Conservation (phyloP, 2,888 invertebrate species). For the Lathronympha strigana region DNA sequence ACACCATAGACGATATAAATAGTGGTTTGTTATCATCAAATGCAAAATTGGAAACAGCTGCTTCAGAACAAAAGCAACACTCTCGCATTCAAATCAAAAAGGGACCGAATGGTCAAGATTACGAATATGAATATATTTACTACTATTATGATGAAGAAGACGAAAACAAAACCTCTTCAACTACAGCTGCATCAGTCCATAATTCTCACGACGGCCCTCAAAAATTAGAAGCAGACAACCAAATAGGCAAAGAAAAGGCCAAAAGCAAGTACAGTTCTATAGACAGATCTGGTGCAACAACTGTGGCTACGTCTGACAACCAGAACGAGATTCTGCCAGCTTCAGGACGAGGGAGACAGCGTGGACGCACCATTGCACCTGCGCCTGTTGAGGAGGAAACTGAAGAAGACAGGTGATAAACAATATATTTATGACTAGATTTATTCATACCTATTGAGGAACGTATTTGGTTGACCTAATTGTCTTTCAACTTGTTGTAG, state of each 20-base stretch:
- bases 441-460: neutral
- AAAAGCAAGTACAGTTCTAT: slow-evolving; percentile 84
- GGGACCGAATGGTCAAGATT: slow-evolving; percentile 95
- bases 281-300: slow-evolving; percentile 73
- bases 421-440: neutral
- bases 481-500: slow-evolving; percentile 61
- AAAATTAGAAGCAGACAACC: slow-evolving; percentile 75
- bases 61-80: slow-evolving; percentile 87
- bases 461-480: neutral
- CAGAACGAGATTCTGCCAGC: slow-evolving; percentile 87
- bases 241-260: slow-evolving; percentile 71
- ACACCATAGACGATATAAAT: slow-evolving; percentile 79
- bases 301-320: slow-evolving; percentile 83
- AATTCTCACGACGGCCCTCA: slow-evolving; percentile 86
- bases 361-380: slow-evolving; percentile 77
- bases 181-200: slow-evolving; percentile 61
- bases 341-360: slow-evolving; percentile 72
- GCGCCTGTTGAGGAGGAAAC: slow-evolving; percentile 81
- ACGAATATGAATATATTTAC: slow-evolving; percentile 96
- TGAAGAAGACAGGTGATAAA: slow-evolving; percentile 77
- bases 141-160: slow-evolving; percentile 95
- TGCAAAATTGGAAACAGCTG: slow-evolving; percentile 85
- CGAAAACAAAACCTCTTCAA: slow-evolving; percentile 69
- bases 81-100: slow-evolving; percentile 93
- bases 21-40: slow-evolving; percentile 77